Conservation (phyloP, 2,888 invertebrate genomes). For the Apamea sordens region DNA sequence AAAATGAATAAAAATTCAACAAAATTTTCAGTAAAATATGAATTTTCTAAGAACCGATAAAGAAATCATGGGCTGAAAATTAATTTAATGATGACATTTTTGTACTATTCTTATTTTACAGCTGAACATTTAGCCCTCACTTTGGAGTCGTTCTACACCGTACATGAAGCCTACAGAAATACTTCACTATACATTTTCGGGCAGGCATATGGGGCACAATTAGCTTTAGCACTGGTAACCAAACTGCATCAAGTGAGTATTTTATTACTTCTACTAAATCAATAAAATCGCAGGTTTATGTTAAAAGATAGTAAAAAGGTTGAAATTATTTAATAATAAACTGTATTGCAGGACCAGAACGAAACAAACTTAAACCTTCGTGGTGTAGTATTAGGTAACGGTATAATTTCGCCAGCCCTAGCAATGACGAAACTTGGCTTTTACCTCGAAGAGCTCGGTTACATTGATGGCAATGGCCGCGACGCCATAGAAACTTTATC, state of each 20-base stretch:
- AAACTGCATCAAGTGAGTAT: slow-evolving; percentile 84
- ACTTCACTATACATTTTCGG: slow-evolving; percentile 95
- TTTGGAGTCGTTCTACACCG: slow-evolving; percentile 92
- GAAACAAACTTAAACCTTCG: slow-evolving; percentile 29
- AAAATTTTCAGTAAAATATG: not conserved
- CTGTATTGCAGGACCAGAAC: slow-evolving; percentile 30
- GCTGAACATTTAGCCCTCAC: slow-evolving; percentile 93
- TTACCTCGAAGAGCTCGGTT: slow-evolving; percentile 89
- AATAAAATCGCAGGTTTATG: not conserved
- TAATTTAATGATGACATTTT: not conserved
- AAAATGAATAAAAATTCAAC: not conserved
- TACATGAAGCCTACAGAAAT: slow-evolving; percentile 91
- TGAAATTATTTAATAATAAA: not conserved
- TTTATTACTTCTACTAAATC: not conserved
- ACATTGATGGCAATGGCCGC: slow-evolving; percentile 92
- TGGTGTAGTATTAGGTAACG: slow-evolving; percentile 95
- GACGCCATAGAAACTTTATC: slow-evolving; percentile 90
- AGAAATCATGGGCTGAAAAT: too few relatives aligned
- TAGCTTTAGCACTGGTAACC: slow-evolving; percentile 94
- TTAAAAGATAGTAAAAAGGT: not conserved
- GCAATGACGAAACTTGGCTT: slow-evolving; percentile 83
- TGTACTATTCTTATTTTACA: slow-evolving; percentile 66
- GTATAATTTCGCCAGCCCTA: slow-evolving; percentile 94
- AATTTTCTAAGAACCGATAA: not conserved
- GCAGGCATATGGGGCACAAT: slow-evolving; percentile 97